Conservation (phyloP, 1,140 invertebrate genomes). For the Idris sp. region DNA sequence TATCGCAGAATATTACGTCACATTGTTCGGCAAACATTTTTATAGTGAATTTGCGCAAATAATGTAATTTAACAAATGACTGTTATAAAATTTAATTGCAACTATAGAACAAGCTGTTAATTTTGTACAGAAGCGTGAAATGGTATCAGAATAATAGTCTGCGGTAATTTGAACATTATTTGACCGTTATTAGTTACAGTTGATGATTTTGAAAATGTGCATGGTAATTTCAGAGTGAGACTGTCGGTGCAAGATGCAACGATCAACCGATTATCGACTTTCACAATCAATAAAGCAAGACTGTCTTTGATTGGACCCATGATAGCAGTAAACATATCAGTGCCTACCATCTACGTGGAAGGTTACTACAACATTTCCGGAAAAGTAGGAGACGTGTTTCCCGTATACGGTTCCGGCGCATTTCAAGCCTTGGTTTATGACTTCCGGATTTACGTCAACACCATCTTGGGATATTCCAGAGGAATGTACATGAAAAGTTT, state of each 20-base stretch:
- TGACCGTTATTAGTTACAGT: too few species aligned
- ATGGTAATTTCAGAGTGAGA: slow-evolving; percentile 57
- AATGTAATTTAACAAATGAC: too few species aligned
- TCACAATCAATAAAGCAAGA: slow-evolving; percentile 69
- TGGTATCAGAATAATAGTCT: too few species aligned
- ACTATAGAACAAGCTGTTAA: too few species aligned
- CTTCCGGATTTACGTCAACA: slow-evolving; percentile 70
- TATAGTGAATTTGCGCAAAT: too few species aligned
- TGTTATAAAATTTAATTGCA: too few species aligned
- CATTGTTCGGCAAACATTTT: too few species aligned
- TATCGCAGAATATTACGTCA: too few species aligned
- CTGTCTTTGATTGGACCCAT: slow-evolving; percentile 72
- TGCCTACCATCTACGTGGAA: slow-evolving; percentile 66
- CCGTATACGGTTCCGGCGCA: slow-evolving; percentile 64
- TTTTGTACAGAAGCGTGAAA: too few species aligned
- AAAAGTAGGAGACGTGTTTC: slow-evolving; percentile 65
- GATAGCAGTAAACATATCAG: slow-evolving; percentile 69
- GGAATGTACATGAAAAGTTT: slow-evolving; percentile 75
- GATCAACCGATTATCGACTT: slow-evolving; percentile 68
- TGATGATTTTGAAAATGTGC: too few species aligned
- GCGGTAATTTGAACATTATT: too few species aligned
- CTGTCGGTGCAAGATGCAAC: slow-evolving; percentile 64
- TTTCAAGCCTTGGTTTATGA: slow-evolving; percentile 66
- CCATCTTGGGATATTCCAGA: slow-evolving; percentile 69
- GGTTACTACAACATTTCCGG: slow-evolving; percentile 72